Evolutionary conservation across 1,140 invertebrate genomes (phyloP), one percentile per base, ranked within the genome.

Genomic region (Tyrophagus putrescentiae): DNA sequence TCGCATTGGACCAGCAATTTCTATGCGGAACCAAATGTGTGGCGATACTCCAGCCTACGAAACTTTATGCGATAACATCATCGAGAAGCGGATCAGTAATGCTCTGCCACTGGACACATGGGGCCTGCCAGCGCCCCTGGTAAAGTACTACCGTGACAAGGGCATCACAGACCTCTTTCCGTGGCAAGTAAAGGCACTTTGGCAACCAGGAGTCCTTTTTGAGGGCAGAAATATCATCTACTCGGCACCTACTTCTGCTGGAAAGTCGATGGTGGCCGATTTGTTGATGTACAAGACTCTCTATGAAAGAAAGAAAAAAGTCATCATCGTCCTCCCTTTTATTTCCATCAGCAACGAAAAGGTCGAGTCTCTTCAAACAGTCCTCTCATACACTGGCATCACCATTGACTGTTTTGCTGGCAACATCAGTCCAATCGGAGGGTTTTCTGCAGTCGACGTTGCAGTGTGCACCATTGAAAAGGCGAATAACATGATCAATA

Each of bases 401-500:
- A 75, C 83, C 66, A 90, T 97, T 7, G 88, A 90, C 73, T 93
- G 92, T 1, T 97, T 90, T 71, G 94, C 95, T 83, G 94, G 95
- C 0, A 84, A 83, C 59, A 77, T 84, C 64, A 78, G 80, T 48
- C 90, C 93, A 1, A 78, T 84, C 11, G 90, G 92, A 32, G 91
- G 92, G 1, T 83, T 97, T 67, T 78, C 82, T 65, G 74, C 79
- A 53, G 80, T 93, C 0, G 82, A 96, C 70, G 77, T 97, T 67
- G 93, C 91, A 50, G 84, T 98, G 62, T 96, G 93, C 72, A 98
- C 94, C 0, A 98, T 98, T 63, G 95, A 98, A 73, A 98, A 98
- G 73, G 93, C 93, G 1, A 98, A 98, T 71, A 85, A 84, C 65
- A 77, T 98, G 34, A 75, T 98, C 6, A 98, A 98, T 74, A 81